Conservation (phyloP, 2,888 invertebrate genomes). For the Salticus scenicus region DNA sequence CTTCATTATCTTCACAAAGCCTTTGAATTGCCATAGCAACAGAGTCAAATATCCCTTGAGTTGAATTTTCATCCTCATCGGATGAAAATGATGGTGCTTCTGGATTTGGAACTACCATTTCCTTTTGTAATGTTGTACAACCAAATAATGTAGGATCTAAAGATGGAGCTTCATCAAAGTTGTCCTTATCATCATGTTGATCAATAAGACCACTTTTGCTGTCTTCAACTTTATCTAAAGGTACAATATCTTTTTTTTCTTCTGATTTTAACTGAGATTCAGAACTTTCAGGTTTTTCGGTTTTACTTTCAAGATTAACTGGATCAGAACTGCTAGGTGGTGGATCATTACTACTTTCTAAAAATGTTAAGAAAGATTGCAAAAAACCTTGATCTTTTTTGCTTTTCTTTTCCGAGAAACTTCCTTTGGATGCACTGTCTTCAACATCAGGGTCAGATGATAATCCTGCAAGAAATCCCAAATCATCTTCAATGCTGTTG, state of each 20-base stretch:
- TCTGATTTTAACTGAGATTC: slow-evolving; percentile 11
- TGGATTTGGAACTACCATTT: slow-evolving; percentile 69
- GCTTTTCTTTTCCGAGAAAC: slow-evolving; percentile 51
- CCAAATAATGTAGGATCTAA: slow-evolving; percentile 60
- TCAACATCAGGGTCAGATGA: slow-evolving; percentile 62
- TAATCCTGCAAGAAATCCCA: slow-evolving; percentile 67
- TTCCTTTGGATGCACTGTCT: slow-evolving; percentile 62
- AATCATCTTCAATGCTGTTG: slow-evolving; percentile 68
- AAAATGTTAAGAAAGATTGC: slow-evolving; percentile 68
- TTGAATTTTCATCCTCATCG: slow-evolving; percentile 68
- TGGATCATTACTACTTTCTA: slow-evolving; percentile 65
- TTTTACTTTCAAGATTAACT: slow-evolving; percentile 27
- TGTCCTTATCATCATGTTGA: slow-evolving; percentile 52
- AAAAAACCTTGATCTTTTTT: slow-evolving; percentile 65
- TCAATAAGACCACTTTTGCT: slow-evolving; percentile 39
- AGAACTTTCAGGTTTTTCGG: slow-evolving; percentile 15
- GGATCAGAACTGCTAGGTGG: slow-evolving; percentile 29
- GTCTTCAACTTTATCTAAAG: slow-evolving; percentile 27
- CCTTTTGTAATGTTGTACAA: slow-evolving; percentile 63
- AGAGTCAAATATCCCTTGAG: slow-evolving; percentile 65
- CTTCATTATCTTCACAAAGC: slow-evolving; percentile 66
- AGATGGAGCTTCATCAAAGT: slow-evolving; percentile 67
- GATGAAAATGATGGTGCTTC: slow-evolving; percentile 70
- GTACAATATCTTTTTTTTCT: slow-evolving; percentile 15
- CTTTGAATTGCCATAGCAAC: slow-evolving; percentile 70